Evolutionary conservation across 2,113 vertebrate genomes (phyloP).

Genomic region (Cyrtonyx montezumae): DNA sequence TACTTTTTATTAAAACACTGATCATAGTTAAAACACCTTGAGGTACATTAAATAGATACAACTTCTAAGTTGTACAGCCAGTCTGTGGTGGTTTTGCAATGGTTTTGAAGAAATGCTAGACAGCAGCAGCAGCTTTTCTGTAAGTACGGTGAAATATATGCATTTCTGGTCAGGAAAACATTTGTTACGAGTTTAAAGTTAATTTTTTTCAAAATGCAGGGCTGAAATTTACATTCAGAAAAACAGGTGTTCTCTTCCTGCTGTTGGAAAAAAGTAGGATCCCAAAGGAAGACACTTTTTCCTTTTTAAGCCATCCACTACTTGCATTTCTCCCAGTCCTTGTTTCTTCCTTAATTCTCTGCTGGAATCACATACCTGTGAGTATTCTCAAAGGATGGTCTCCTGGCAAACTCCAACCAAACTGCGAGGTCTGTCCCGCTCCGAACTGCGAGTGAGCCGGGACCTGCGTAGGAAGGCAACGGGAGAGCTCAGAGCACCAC

Average conservation of each 20-base stretch:
- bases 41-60: conserved; percentile 93
- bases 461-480: conserved; percentile 73
- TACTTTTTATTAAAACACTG: conserved; percentile 94
- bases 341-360: neutral
- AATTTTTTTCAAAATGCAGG: conserved; percentile 49
- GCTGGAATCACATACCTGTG: neutral
- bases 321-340: neutral
- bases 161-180: conserved; percentile 8
- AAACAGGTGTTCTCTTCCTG: neutral
- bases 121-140: conserved; percentile 53
- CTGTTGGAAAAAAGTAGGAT: conserved; percentile 28
- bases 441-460: neutral
- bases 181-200: neutral
- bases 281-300: conserved; percentile 9
- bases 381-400: conserved; percentile 80
- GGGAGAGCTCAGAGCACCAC: conserved; percentile 87
- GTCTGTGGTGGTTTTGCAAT: conserved; percentile 48
- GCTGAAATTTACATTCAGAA: conserved; percentile 71
- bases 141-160: neutral
- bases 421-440: conserved; percentile 75
- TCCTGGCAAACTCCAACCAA: conserved; percentile 79
- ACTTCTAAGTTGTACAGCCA: conserved; percentile 75
- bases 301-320: neutral
- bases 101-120: conserved; percentile 45
- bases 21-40: conserved; percentile 91